phyloP scores from a whole-genome alignment of 2,888 invertebrate genomes.

The Eupithecia tripunctaria region DNA sequence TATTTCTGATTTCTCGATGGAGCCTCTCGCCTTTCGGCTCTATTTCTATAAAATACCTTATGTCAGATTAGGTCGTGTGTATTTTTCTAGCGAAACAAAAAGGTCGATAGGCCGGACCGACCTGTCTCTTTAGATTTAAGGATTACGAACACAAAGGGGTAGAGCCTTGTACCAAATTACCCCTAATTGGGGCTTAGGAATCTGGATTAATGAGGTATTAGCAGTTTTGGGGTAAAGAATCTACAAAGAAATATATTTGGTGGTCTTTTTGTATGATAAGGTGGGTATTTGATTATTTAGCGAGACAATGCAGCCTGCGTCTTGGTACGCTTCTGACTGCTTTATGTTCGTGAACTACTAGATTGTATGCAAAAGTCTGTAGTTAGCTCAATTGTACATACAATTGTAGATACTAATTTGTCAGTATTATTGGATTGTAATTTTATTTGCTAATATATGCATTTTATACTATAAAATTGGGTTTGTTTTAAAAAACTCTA shows the following conservation, averaged over 20 bases:
- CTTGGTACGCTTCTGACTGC: too few species aligned
- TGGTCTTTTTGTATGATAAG: not conserved
- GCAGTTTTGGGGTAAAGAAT: conserved; percentile 32
- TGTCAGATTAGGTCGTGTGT: not conserved
- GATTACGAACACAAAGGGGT: conserved; percentile 27
- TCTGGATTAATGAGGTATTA: conserved; percentile 43
- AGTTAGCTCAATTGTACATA: too few species aligned
- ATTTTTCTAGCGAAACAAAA: not conserved
- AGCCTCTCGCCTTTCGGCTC: not conserved
- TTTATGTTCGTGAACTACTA: too few species aligned
- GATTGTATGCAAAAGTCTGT: too few species aligned
- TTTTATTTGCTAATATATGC: too few species aligned
- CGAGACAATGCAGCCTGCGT: too few species aligned
- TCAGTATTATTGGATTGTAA: too few species aligned
- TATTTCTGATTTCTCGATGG: not conserved
- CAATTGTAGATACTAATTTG: too few species aligned
- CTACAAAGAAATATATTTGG: conserved; percentile 17
- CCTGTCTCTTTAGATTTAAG: conserved; percentile 24
- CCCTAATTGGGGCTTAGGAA: conserved; percentile 44
- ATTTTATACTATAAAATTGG: too few species aligned
- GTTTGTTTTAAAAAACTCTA: too few species aligned
- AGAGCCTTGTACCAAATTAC: conserved; percentile 39
- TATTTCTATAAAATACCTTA: not conserved
- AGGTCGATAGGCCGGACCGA: not conserved
- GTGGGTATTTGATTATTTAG: too few species aligned